Base-by-base conservation (phyloP, 2,797 vertebrate genomes). In the Melopsittacus undulatus region DNA sequence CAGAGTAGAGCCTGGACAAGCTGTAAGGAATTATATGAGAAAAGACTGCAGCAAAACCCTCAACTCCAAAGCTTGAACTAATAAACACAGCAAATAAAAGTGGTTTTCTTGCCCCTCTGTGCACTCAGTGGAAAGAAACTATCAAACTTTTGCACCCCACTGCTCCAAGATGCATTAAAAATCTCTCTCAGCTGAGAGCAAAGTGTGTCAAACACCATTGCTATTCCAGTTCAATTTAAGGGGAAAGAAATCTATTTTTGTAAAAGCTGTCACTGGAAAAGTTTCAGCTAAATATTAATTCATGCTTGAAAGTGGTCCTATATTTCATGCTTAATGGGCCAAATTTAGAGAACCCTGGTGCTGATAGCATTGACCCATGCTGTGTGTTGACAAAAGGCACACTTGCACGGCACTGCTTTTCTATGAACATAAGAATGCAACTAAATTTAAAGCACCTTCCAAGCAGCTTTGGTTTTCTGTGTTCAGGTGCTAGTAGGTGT, bases 81-180 rank as follows among this genome's bases (percentile, higher is more conserved):
- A 96, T 84, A 96, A 96, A 95, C 63, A 62, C 11, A 59, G 49
- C 21, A 87, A 78, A 74, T 87, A 92, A 92, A 92, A 95, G 59
- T 20, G 7, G 52, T 81, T 81, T 83, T 38, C 62, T 83, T 80
- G 68, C 83, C 96, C 78, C 46, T 74, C 88, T 91, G 89, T 90
- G 90, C 83, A 69, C 63, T 87, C 85, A 94, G 73, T 85, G 93
- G 93, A 97, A 97, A 96, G 79, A 96, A 97, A 64, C 91, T 70
- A 95, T 95, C 94, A 93, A 86, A 92, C 67, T 79, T 96, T 64
- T 95, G 89, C 84, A 92, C 68, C 87, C 77, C 57, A 83, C 62
- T 90, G 86, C 81, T 95, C 38, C 77, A 94, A 87, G 82, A 95
- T 74, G 51, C 68, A 94, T 95, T 96, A 94, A 96, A 94, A 93